Conservation (phyloP, 1,140 invertebrate species). For the Eufriesea mexicana region DNA sequence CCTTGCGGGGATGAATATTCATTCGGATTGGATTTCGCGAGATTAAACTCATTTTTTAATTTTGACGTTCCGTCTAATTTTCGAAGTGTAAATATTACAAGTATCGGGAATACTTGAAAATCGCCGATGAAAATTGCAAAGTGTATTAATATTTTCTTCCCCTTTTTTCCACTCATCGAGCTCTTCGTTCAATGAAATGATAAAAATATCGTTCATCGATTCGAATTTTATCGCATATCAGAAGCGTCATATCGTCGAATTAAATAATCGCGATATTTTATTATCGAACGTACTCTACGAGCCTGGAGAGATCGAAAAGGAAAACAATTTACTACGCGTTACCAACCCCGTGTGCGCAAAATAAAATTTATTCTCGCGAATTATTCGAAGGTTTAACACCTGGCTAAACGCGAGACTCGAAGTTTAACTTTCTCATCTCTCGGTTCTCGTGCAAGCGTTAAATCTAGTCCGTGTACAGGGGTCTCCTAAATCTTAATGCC, state of each 20-base stretch:
- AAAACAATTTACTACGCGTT: too few species aligned
- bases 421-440: not conserved
- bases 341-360: too few species aligned
- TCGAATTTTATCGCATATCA: not conserved
- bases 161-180: not conserved
- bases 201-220: too few species aligned
- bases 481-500: constrained; percentile 39
- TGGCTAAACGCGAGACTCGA: not conserved
- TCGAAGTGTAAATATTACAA: not conserved
- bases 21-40: not conserved
- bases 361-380: not conserved
- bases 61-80: not conserved
- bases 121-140: not conserved
- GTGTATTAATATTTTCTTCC: not conserved
- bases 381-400: not conserved
- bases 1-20: not conserved
- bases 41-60: not conserved
- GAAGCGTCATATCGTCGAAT: not conserved
- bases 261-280: not conserved
- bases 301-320: too few species aligned
- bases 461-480: not conserved
- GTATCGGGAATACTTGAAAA: not conserved
- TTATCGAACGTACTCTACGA: too few species aligned
- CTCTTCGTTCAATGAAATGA: not conserved
- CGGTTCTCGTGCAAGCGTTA: not conserved